These are phyloP conservation scores for Hycleus phaleratus DNA, from an alignment of 1,140 invertebrate species.

Conservation along the genomic window DNA sequence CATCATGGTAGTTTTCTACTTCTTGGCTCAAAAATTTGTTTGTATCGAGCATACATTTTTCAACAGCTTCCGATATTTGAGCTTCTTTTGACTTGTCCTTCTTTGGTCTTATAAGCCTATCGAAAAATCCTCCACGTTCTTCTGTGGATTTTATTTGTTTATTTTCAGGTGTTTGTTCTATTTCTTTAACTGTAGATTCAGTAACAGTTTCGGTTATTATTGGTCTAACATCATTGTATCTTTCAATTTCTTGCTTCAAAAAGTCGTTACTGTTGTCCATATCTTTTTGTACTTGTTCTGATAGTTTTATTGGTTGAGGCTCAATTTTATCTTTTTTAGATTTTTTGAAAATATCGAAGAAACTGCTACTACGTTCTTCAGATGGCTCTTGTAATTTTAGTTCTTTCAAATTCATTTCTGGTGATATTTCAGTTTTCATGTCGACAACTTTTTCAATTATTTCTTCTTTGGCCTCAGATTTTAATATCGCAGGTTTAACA, in stretches of 20 bases:
- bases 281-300: constrained; percentile 7
- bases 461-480: constrained; percentile 1
- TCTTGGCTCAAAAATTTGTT: constrained; percentile 16
- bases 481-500: not conserved
- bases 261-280: constrained; percentile 15
- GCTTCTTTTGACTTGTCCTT: constrained; percentile 3
- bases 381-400: not conserved
- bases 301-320: constrained; percentile 1
- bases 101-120: constrained; percentile 14
- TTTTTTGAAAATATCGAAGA: constrained; percentile 21
- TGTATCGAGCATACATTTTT: constrained; percentile 10
- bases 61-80: not conserved
- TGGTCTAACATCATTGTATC: constrained; percentile 23
- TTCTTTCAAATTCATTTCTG: not conserved
- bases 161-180: not conserved
- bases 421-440: not conserved
- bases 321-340: constrained; percentile 23
- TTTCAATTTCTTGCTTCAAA: constrained; percentile 21
- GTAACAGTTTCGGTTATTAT: not conserved
- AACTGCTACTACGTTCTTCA: constrained; percentile 5
- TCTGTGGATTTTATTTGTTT: constrained; percentile 5
- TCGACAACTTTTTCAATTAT: not conserved
- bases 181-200: constrained; percentile 1
- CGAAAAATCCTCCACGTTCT: constrained; percentile 1
- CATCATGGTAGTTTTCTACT: constrained; percentile 19